Evolutionary conservation across 2,888 invertebrate species (phyloP).

Genomic region (Julus scandinavius): DNA sequence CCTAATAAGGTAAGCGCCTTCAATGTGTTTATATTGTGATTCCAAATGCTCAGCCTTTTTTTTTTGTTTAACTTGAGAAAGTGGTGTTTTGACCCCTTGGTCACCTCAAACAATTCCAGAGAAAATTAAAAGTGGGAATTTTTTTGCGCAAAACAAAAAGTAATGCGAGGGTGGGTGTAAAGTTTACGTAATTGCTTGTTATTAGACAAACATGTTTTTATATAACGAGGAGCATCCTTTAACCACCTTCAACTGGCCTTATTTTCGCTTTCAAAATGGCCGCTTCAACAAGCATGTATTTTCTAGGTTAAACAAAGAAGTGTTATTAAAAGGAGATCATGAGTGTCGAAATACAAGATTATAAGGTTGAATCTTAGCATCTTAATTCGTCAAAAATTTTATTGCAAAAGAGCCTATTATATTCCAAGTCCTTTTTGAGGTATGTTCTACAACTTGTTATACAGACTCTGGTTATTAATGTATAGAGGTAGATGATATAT

Average conservation of each 20-base stretch:
- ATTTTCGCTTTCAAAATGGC: constrained; percentile 22
- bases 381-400: neutral
- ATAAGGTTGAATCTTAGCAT: neutral
- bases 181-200: constrained; percentile 1
- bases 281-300: neutral
- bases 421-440: neutral
- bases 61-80: neutral
- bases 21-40: neutral
- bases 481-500: neutral
- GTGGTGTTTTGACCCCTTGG: constrained; percentile 25
- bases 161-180: constrained; percentile 13
- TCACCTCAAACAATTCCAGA: neutral
- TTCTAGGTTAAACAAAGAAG: neutral
- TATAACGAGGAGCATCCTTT: constrained; percentile 13
- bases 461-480: neutral
- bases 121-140: constrained; percentile 10
- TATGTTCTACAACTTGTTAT: no score
- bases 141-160: neutral
- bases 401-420: neutral
- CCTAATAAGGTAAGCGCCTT: neutral
- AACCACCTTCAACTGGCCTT: constrained; percentile 33
- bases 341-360: neutral
- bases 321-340: neutral
- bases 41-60: neutral
- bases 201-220: constrained; percentile 33